Base-by-base conservation (phyloP, 2,797 vertebrate species). In the Halcyon smyrnensis region DNA sequence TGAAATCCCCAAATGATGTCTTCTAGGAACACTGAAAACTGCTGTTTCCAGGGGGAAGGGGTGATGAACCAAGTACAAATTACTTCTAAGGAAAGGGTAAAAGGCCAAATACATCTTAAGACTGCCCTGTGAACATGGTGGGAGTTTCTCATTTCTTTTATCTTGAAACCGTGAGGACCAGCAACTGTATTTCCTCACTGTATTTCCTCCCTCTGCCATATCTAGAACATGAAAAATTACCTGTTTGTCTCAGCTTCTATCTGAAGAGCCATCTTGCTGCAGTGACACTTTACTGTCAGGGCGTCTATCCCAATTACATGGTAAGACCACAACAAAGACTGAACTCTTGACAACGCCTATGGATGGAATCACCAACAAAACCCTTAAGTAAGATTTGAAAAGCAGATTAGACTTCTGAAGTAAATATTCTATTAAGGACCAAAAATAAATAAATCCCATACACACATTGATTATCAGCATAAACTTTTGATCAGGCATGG, bases 91-190 rank as follows among this genome's bases (percentile, higher is more conserved):
- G 54, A 82, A 84, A 84, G 87, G 77, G 14, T 67, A 67, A 63
- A 94, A 96, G 90, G 70, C 67, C 74, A 94, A 60, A 60, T 76
- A 76, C 28, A 53, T 92, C 56, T 86, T 67, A 87, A 87, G 87
- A 50, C 43, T 89, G 74, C 60, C 48, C 68, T 80, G 46, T 7
- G 43, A 90, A 87, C 30, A 12, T 4, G 23, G 51, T 51, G 14
- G 30, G 62, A 86, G 50, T 87, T 82, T 77, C 77, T 92, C 18
- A 28, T 67, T 89, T 73, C 62, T 93, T 84, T 89, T 74, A 56
- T 56, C 41, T 41, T 59, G 9, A 90, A 90, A 96, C 65, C 24
- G 23, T 48, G 43, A 87, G 45, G 32, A 60, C 20, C 15, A 79
- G 67, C 41, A 91, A 11, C 46, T 86, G 45, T 78, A 75, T 76